phyloP scores from a whole-genome alignment of 2,888 invertebrate genomes.

The Drosophila setosimentum region DNA sequence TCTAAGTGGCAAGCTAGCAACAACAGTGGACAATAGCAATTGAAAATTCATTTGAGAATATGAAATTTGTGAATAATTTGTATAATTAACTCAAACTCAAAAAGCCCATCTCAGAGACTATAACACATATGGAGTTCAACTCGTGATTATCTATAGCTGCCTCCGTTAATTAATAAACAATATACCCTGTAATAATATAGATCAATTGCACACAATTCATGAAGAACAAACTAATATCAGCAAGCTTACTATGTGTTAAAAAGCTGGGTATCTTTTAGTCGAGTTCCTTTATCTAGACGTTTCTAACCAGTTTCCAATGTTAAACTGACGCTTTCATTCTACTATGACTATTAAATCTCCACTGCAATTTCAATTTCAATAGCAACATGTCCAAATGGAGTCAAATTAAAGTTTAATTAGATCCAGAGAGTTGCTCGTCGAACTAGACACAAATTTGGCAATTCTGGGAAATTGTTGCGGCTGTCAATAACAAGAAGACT shows the following conservation, averaged over 20 bases:
- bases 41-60: not conserved
- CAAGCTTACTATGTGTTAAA: no score
- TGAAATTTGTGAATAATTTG: not conserved
- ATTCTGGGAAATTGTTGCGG: conserved; percentile 49
- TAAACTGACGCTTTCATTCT: conserved; percentile 3
- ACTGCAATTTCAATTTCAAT: conserved; percentile 5
- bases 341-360: conserved; percentile 31
- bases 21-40: conserved; percentile 4
- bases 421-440: conserved; percentile 46
- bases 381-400: conserved; percentile 32
- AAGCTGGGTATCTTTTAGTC: not conserved
- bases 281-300: not conserved
- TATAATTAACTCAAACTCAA: not conserved
- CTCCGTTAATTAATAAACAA: not conserved
- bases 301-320: not conserved
- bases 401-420: conserved; percentile 68
- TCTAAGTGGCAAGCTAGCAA: conserved; percentile 14
- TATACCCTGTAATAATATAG: no score
- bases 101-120: not conserved
- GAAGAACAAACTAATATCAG: no score
- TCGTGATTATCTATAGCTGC: not conserved
- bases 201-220: no score
- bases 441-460: conserved; percentile 45
- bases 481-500: conserved; percentile 46
- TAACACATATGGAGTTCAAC: not conserved